Evolutionary conservation across 2,888 invertebrate genomes (phyloP).

Genomic region (Ptilodon capucinus): DNA sequence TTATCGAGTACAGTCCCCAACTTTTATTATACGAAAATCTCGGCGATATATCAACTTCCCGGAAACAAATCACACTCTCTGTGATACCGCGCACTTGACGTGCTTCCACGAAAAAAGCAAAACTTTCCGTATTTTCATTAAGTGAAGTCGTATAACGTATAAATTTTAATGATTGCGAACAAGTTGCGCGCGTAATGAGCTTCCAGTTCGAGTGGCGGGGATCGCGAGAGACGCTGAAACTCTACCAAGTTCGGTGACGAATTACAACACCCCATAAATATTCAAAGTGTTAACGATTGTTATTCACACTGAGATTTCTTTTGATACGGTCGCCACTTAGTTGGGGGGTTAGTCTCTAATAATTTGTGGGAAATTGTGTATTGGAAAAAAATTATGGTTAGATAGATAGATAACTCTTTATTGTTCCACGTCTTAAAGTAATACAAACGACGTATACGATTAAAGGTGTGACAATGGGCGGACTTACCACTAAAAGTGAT

Average conservation of each 20-base stretch:
- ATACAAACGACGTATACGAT: no score
- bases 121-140: constrained; percentile 60
- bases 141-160: constrained; percentile 59
- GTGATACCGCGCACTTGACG: not conserved
- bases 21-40: no score
- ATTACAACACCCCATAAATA: constrained; percentile 43
- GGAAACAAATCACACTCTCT: not conserved
- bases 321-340: constrained; percentile 8
- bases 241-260: constrained; percentile 47
- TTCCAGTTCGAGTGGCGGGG: constrained; percentile 8
- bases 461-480: no score
- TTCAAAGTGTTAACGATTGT: constrained; percentile 34
- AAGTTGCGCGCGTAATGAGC: constrained; percentile 65
- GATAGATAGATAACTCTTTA: no score
- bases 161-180: constrained; percentile 70
- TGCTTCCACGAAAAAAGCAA: constrained; percentile 18
- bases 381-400: not conserved
- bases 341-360: not conserved
- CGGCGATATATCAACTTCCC: no score
- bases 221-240: constrained; percentile 43
- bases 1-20: no score
- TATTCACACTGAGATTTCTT: constrained; percentile 31
- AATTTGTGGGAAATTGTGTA: not conserved
- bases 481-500: no score
- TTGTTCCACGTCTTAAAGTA: no score